phyloP scores from a whole-genome alignment of 2,113 vertebrate species.

The Piliocolobus tephrosceles region DNA sequence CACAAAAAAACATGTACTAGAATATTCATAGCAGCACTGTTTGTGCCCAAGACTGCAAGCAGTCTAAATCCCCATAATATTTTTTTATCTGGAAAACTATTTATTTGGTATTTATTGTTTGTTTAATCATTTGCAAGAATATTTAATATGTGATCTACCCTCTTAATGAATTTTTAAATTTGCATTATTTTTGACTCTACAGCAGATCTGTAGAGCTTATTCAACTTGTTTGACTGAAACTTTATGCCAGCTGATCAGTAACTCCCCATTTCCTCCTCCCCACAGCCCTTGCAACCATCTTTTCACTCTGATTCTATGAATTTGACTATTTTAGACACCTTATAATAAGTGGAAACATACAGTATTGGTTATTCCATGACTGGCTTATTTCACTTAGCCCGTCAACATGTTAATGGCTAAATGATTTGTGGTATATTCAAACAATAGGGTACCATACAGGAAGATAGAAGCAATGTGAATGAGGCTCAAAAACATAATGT shows the following conservation, averaged over 20 bases:
- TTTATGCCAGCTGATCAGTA: background rate
- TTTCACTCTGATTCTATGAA: background rate
- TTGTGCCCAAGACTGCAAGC: background rate
- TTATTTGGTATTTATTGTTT: background rate
- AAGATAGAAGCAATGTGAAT: background rate
- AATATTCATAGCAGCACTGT: background rate
- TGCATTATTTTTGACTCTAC: background rate
- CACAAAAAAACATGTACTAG: background rate
- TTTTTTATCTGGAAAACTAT: background rate
- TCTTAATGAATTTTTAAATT: background rate
- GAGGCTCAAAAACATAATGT: background rate
- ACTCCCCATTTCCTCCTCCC: background rate
- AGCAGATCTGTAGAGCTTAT: background rate
- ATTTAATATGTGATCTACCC: background rate
- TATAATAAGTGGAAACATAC: rapidly evolving
- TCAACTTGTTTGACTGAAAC: background rate
- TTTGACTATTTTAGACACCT: background rate
- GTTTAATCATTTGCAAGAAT: background rate
- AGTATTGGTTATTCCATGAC: background rate
- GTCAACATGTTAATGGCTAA: no score
- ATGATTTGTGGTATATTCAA: no score
- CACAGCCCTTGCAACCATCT: background rate
- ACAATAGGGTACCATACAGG: no score
- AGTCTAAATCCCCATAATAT: background rate
- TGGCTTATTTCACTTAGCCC: background rate